Base-by-base conservation (phyloP, 2,888 invertebrate genomes). In the Standfussiana lucernea region DNA sequence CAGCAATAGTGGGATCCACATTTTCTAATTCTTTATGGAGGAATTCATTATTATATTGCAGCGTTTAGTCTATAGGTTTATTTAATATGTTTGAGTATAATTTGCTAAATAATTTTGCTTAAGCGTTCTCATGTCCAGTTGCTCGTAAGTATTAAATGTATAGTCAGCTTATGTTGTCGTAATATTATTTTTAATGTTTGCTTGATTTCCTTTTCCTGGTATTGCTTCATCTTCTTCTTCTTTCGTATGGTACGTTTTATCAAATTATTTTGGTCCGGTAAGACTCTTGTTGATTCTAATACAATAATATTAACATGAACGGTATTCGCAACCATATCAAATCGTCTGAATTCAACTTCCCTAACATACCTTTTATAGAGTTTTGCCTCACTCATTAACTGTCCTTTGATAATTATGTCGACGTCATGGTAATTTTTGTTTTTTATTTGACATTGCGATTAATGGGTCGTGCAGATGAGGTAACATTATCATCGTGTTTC, bases 391-490 rank as follows among this genome's bases (percentile, higher is more conserved):
- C 61, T 78, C 74, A 83, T 82, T 70, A 70, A 75, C 75, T 53
- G 64, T 61, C 73, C 67, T 72, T 83, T 68, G 82, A 88, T 87
- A 87, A 86, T 88, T 75, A 85, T 72, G 79, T 81, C 80, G 56
- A 86, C 75, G 82, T 84, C 83, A 89, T 88, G 86, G 87, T 91
- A 84, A 90, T 89, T 87, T 87, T 90, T 85, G 84, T 90, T 90
- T 91, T 90, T 90, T 91, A 89, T 90, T 91, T 92, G 92, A 91
- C 92, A 93, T 92, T 91, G 93, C 90, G 87, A 90, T 90, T 92
- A 90, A 93, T 91, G 90, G 87, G 77, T 78, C 82, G 72, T 62
- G 65, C 85, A 88, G 92, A 93, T 94, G 93, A 93, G 93, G 92
- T 93, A 93, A 94, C 87, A 92, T 93, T 90, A 91, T 86, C 87